Conservation (phyloP, 1,140 invertebrate species). For the Hylaeus volcanicus region DNA sequence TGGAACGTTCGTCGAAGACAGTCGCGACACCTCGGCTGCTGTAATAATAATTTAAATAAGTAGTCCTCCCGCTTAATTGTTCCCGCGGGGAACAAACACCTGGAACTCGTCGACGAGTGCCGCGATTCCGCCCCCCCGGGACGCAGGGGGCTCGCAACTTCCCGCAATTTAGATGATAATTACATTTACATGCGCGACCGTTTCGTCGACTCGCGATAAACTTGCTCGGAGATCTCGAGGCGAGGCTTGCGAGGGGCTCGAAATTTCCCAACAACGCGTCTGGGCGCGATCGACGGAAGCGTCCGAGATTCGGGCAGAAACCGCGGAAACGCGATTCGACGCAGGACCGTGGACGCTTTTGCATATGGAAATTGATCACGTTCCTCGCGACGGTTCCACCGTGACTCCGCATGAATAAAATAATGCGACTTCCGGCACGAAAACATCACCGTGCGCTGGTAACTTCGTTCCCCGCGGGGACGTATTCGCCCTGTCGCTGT, state of each 20-base stretch:
- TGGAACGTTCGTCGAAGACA: neutral
- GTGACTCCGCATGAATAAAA: constrained; percentile 69
- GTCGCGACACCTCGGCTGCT: neutral
- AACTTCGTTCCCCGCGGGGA: constrained; percentile 10
- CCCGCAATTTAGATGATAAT: constrained; percentile 31
- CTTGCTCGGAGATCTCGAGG: neutral
- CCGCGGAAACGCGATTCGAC: constrained; percentile 40
- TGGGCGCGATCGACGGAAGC: constrained; percentile 31
- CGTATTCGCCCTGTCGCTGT: neutral
- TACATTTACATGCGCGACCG: neutral
- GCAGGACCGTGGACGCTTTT: constrained; percentile 54
- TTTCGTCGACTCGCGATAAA: neutral
- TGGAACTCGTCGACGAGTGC: neutral
- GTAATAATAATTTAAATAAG: constrained; percentile 20
- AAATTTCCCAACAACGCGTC: neutral
- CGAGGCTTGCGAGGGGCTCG: neutral
- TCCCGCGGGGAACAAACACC: neutral
- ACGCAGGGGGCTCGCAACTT: neutral
- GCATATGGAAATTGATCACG: constrained; percentile 71
- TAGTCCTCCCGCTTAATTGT: constrained; percentile 1
- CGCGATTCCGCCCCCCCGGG: neutral
- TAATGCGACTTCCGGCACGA: constrained; percentile 65
- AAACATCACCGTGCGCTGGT: constrained; percentile 45
- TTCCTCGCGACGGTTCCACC: constrained; percentile 52
- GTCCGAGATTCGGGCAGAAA: constrained; percentile 39